These are phyloP conservation scores for Drosophila barbarae DNA, from an alignment of 2,888 invertebrate genomes.

Conservation along the genomic window DNA sequence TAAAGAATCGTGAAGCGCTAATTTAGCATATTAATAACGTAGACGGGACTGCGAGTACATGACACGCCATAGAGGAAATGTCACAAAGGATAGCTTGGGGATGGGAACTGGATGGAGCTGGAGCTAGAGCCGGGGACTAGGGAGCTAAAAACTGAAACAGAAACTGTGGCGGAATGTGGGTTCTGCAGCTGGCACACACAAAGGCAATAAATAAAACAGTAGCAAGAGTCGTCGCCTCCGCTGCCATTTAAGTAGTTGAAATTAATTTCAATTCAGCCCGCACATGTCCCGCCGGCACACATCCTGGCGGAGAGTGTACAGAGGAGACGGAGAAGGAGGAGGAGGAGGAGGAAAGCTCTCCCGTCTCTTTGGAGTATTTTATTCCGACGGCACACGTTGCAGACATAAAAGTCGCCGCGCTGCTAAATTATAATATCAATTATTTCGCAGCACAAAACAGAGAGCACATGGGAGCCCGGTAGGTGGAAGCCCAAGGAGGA, in stretches of 20 bases:
- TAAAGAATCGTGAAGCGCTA: constrained; percentile 68
- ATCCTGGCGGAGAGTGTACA: background rate
- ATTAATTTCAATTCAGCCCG: constrained; percentile 60
- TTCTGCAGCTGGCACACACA: constrained; percentile 47
- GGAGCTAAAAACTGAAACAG: constrained; percentile 2
- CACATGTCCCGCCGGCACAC: constrained; percentile 23
- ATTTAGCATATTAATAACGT: constrained; percentile 74
- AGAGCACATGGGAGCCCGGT: constrained; percentile 14
- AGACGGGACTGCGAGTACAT: constrained; percentile 18
- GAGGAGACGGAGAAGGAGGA: background rate
- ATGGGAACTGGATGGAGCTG: constrained; percentile 2
- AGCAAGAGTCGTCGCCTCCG: constrained; percentile 40
- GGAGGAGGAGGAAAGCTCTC: background rate
- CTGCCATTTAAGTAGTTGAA: constrained; percentile 60
- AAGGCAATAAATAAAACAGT: constrained; percentile 59
- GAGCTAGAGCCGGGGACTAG: background rate
- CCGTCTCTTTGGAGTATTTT: constrained; percentile 28
- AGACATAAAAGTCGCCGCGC: constrained; percentile 45
- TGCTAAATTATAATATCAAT: constrained; percentile 57
- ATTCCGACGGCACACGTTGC: constrained; percentile 40
- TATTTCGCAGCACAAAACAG: constrained; percentile 44
- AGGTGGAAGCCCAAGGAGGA: constrained; percentile 1
- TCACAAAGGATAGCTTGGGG: constrained; percentile 19
- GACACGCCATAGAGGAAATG: constrained; percentile 30
- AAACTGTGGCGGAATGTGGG: constrained; percentile 13